Base-by-base conservation (phyloP, 2,797 vertebrate species). In the Polyboroides typus region DNA sequence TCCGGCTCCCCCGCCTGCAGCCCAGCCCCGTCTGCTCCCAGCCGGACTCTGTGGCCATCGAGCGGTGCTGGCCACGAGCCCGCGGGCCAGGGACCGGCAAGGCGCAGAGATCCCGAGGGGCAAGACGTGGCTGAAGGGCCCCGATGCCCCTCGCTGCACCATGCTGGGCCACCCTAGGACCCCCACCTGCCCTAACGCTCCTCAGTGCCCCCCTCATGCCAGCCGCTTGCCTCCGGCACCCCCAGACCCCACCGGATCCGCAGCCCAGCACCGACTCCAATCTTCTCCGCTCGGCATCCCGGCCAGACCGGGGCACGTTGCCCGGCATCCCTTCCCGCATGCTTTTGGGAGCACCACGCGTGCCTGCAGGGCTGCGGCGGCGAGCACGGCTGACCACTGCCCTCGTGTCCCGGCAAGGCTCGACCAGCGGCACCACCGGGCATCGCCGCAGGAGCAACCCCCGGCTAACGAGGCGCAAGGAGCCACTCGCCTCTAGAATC, bases 401-500 rank as follows among this genome's bases (percentile, higher is more conserved):
- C 63, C 59, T 60, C 45, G 2, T 1, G 0, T n/a, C 68, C 60
- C 0, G 2, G 47, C 58, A 33, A 31, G 3, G 60, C 74, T 56
- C 18, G 1, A 18, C 52, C 52, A 2, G 29, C 1, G 36, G 82
- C 71, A 44, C 33, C 66, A 2, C 15, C 6, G 3, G 33, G 67
- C 78, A 67, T 2, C 0, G 0, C n/a, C 12, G 1, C 23, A 1
- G 2, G 22, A 82, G 67, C 50, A 12, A 3, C n/a, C 36, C 45
- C 18, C 3, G 5, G 62, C 26, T 25, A 18, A 25, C 0, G 7
- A 31, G 63, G 33, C 14, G 6, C 67, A 6, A 5, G 82, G 47
- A 70, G 13, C 52, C 14, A 0, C 70, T 33, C 1, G 2, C 60
- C 15, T 9, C 4, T 0, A 0, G 3, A 15, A 10, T 1, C 11